Conservation (phyloP, 2,797 vertebrate genomes). For the Lates japonicus region DNA sequence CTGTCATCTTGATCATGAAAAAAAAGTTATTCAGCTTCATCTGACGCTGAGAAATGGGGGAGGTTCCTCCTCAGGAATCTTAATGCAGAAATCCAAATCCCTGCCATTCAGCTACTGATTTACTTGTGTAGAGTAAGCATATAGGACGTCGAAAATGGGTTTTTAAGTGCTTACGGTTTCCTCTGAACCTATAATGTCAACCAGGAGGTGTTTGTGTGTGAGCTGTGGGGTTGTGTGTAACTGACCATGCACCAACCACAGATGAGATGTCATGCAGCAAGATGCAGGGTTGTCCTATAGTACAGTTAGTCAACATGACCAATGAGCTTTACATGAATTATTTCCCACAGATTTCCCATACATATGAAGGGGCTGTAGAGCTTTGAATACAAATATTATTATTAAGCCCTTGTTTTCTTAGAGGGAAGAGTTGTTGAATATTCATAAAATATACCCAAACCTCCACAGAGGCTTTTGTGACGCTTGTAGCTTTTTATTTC, state of each 20-base stretch:
- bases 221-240: background rate
- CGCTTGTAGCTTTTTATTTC: background rate
- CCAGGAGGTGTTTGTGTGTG: background rate
- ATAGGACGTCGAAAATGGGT: conserved; percentile 33
- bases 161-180: conserved; percentile 21
- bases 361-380: background rate
- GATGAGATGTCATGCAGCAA: background rate
- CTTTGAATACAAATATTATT: background rate
- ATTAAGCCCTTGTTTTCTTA: no score
- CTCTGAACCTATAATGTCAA: background rate
- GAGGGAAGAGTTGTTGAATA: background rate
- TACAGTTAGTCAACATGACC: no score
- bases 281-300: background rate
- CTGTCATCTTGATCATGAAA: background rate
- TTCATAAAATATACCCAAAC: background rate
- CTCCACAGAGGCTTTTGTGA: no score
- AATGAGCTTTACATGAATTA: no score
- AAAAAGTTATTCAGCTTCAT: background rate
- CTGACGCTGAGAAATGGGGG: no score
- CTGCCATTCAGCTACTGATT: no score
- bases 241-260: background rate
- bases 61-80: conserved; percentile 56
- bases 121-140: conserved; percentile 52
- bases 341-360: background rate
- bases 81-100: conserved; percentile 53